Evolutionary conservation across 2,888 invertebrate genomes (phyloP).

Genomic region (Lasioglossum marginatum): DNA sequence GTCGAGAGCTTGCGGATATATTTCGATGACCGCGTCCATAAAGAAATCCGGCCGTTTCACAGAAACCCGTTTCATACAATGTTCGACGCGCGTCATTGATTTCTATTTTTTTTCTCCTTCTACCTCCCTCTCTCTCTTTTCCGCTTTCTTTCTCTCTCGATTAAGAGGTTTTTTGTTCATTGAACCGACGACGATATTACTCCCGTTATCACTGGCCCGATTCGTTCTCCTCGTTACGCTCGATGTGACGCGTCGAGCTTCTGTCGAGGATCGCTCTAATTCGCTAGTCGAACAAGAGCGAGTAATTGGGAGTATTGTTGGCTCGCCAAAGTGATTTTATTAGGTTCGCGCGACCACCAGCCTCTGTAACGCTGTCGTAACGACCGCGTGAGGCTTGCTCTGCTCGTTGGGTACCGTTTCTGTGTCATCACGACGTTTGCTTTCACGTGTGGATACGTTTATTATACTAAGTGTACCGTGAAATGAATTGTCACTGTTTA

Average conservation of each 20-base stretch:
- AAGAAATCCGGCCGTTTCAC: conserved; percentile 24
- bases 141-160: background rate
- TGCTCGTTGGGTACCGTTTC: background rate
- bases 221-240: conserved; percentile 16
- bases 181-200: conserved; percentile 13
- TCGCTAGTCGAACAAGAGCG: background rate
- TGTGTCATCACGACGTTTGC: background rate
- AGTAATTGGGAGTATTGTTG: conserved; percentile 8
- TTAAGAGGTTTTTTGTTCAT: conserved; percentile 14
- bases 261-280: conserved; percentile 8
- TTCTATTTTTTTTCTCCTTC: background rate
- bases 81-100: conserved; percentile 29
- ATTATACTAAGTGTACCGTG: background rate
- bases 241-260: conserved; percentile 6
- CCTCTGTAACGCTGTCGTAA: conserved; percentile 1
- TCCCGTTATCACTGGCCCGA: background rate
- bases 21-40: conserved; percentile 32
- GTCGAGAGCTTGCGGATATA: conserved; percentile 38
- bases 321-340: conserved; percentile 6
- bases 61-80: background rate
- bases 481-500: background rate
- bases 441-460: background rate
- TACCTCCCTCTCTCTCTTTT: background rate
- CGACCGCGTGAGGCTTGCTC: background rate
- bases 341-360: background rate